Evolutionary conservation across 2,797 vertebrate species (phyloP).

Genomic region (Poeciliopsis gracilis): DNA sequence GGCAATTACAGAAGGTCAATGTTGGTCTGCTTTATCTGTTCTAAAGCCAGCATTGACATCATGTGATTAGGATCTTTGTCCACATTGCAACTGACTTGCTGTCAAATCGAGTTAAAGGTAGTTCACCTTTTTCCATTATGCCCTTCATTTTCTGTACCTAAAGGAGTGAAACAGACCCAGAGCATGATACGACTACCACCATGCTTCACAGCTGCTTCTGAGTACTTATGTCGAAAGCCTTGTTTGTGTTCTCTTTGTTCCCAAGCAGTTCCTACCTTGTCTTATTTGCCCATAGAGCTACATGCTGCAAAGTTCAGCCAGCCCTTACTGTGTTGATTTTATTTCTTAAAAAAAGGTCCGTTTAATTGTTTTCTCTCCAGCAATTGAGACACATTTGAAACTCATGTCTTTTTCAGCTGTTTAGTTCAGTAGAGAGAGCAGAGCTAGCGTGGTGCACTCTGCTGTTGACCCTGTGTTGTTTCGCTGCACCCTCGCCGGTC

Average conservation of each 20-base stretch:
- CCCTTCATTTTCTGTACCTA: not conserved
- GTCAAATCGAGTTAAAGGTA: not conserved
- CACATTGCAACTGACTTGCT: not conserved
- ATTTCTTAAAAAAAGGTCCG: slow-evolving; percentile 37
- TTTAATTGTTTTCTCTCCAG: slow-evolving; percentile 17
- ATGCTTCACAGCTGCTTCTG: not conserved
- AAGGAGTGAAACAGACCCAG: not conserved
- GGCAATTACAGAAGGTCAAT: not conserved
- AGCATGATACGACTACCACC: not conserved
- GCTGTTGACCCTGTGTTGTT: slow-evolving; percentile 50
- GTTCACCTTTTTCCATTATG: not conserved
- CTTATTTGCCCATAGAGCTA: not conserved
- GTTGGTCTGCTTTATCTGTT: not conserved
- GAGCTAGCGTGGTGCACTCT: slow-evolving; percentile 35
- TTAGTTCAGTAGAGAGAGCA: slow-evolving; percentile 20
- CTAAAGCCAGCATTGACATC: not conserved
- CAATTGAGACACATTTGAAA: slow-evolving; percentile 20
- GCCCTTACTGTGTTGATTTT: slow-evolving; percentile 18
- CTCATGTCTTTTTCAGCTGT: slow-evolving; percentile 22
- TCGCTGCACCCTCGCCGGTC: slow-evolving; percentile 40
- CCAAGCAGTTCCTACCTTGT: not conserved
- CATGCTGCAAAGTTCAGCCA: not conserved
- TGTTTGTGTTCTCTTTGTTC: not conserved
- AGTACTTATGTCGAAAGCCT: not conserved
- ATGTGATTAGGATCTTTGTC: not conserved